Percentiles rank a stretch among this genome's conserved stretches.
phyloP scores from a whole-genome alignment of 1,140 invertebrate species.

The Bactericera cockerelli region DNA sequence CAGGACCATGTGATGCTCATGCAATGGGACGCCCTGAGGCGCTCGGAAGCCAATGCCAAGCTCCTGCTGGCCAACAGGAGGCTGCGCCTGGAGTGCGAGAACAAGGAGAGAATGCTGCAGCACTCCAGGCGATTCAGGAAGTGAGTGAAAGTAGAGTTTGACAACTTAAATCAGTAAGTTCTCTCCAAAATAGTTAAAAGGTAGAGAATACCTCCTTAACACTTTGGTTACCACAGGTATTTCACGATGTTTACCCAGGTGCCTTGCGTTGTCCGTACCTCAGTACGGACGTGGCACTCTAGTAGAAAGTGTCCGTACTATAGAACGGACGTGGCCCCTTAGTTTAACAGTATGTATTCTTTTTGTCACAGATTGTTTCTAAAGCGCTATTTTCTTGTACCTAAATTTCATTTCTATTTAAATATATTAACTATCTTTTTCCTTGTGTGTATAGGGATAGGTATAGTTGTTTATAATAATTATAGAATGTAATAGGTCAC shows the following conservation, averaged over 20 bases:
- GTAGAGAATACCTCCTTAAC: not conserved
- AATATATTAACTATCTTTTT: too few relatives aligned
- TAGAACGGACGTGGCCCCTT: too few relatives aligned
- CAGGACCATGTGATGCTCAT: slow-evolving; percentile 25
- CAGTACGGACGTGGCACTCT: too few relatives aligned
- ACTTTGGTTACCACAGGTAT: not conserved
- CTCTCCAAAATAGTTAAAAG: not conserved
- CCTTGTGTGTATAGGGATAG: too few relatives aligned
- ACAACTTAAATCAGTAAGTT: not conserved
- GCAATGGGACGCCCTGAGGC: slow-evolving; percentile 23
- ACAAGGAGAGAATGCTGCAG: slow-evolving; percentile 20
- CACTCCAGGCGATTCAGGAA: slow-evolving; percentile 21
- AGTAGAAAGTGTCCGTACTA: too few relatives aligned
- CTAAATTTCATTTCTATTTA: too few relatives aligned
- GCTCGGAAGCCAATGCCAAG: slow-evolving; percentile 22
- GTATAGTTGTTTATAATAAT: too few relatives aligned
- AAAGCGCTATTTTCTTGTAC: too few relatives aligned
- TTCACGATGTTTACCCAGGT: not conserved
- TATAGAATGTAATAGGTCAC: too few relatives aligned
- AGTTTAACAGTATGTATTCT: too few relatives aligned
- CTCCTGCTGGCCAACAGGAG: slow-evolving; percentile 20
- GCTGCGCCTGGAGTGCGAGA: slow-evolving; percentile 21
- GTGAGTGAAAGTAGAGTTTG: slow-evolving; percentile 17
- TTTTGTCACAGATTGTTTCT: too few relatives aligned
- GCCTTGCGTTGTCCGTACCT: too few relatives aligned